A percentile compares a stretch with the other conserved stretches of the same genome.
phyloP scores from a whole-genome alignment of 2,888 invertebrate genomes.

The Fragum sueziense region DNA sequence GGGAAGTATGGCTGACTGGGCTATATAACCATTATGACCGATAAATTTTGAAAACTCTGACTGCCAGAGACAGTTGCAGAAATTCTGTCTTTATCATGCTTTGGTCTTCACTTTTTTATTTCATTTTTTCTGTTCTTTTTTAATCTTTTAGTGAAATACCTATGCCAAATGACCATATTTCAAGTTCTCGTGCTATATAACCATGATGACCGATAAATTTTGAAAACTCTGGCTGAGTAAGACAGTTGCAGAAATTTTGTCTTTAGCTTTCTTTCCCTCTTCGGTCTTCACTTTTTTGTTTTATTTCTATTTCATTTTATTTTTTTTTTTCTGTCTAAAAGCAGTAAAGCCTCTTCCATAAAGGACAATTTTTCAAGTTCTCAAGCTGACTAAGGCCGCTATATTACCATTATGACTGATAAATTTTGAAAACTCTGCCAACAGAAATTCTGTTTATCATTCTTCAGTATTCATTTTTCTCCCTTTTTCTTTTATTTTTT shows the following conservation, averaged over 20 bases:
- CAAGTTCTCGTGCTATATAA: not conserved
- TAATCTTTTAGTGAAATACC: too few species aligned
- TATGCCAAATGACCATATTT: too few species aligned
- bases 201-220: not conserved
- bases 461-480: too few species aligned
- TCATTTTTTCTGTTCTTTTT: too few species aligned
- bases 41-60: not conserved
- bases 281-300: not conserved
- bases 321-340: not conserved
- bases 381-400: not conserved
- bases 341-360: too few species aligned
- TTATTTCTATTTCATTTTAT: too few species aligned
- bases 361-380: too few species aligned
- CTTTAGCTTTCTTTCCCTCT: not conserved
- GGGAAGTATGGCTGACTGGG: constrained; percentile 4
- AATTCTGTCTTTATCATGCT: not conserved
- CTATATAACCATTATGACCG: constrained; percentile 1
- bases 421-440: not conserved
- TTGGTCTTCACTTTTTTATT: too few species aligned
- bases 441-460: too few species aligned
- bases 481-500: too few species aligned
- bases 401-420: not conserved
- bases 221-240: not conserved
- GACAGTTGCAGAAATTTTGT: not conserved
- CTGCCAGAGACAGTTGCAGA: not conserved